Evolutionary conservation across 2,113 vertebrate species (phyloP).

Genomic region (Odontesthes bonariensis): DNA sequence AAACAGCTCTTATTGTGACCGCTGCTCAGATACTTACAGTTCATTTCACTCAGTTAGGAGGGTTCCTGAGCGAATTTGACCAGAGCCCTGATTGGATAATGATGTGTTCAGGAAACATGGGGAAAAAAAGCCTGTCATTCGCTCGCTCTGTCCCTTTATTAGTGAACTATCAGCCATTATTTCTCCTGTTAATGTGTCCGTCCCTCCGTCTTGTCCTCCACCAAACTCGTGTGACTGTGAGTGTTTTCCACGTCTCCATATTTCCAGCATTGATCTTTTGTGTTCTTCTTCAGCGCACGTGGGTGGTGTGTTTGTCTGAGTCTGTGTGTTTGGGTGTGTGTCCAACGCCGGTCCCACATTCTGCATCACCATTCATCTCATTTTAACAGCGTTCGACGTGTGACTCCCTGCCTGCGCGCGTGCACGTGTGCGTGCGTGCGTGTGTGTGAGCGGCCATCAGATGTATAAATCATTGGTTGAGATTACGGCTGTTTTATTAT

Average conservation of each 20-base stretch:
- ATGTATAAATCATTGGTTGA: conserved; percentile 84
- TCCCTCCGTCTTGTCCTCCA: neutral
- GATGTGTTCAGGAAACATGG: too few relatives aligned
- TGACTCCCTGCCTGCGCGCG: conserved; percentile 59
- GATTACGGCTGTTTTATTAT: conserved; percentile 87
- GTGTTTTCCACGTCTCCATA: conserved; percentile 52
- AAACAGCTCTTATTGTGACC: too few relatives aligned
- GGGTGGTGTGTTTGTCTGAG: conserved; percentile 34
- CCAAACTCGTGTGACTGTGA: conserved; percentile 15
- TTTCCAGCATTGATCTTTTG: conserved; percentile 51
- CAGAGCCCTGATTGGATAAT: too few relatives aligned
- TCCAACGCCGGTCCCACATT: conserved; percentile 45
- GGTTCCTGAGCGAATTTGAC: too few relatives aligned
- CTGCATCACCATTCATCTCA: conserved; percentile 83
- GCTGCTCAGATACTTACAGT: too few relatives aligned
- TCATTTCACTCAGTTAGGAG: too few relatives aligned
- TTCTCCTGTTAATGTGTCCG: too few relatives aligned
- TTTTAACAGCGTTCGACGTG: conserved; percentile 79
- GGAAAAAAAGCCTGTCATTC: too few relatives aligned
- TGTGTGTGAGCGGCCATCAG: conserved; percentile 73
- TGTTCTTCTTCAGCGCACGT: conserved; percentile 52
- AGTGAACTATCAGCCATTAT: too few relatives aligned
- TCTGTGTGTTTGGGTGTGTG: conserved; percentile 43
- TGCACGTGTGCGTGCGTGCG: conserved; percentile 65
- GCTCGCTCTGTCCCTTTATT: too few relatives aligned